Evolutionary conservation across 2,888 invertebrate species (phyloP).

Genomic region (Autographa pulchrina): DNA sequence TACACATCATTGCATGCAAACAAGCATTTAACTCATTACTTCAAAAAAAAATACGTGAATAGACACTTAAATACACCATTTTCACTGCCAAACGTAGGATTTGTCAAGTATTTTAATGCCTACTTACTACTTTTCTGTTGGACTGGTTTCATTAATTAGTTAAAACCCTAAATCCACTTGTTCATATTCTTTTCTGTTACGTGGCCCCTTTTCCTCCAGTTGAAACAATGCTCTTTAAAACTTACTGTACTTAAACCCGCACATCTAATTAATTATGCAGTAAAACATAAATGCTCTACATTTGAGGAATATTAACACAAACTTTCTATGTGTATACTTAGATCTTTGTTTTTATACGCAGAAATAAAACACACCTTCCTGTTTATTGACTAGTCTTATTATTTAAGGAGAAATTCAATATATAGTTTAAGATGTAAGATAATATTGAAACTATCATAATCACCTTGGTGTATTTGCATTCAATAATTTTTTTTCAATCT

Average conservation of each 20-base stretch:
- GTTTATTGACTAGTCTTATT: not conserved
- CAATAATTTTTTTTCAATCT: too few relatives aligned
- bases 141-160: not conserved
- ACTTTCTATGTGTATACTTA: not conserved
- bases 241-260: not conserved
- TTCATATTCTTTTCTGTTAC: not conserved
- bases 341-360: not conserved
- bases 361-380: not conserved
- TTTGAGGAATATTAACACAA: slow-evolving; percentile 1
- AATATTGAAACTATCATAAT: not conserved
- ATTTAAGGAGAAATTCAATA: not conserved
- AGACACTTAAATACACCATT: not conserved
- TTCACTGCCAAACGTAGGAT: not conserved
- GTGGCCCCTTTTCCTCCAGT: not conserved
- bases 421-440: not conserved
- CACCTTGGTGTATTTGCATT: not conserved
- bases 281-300: slow-evolving; percentile 3
- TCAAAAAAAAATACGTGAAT: slow-evolving; percentile 21
- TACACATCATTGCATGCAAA: slow-evolving; percentile 41
- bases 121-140: not conserved
- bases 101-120: not conserved
- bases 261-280: slow-evolving; percentile 3
- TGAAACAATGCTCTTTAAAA: slow-evolving; percentile 13
- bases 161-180: not conserved
- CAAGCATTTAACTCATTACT: slow-evolving; percentile 24